Evolutionary conservation across 2,888 invertebrate genomes (phyloP).

Genomic region (Nephrotoma guestfalica): DNA sequence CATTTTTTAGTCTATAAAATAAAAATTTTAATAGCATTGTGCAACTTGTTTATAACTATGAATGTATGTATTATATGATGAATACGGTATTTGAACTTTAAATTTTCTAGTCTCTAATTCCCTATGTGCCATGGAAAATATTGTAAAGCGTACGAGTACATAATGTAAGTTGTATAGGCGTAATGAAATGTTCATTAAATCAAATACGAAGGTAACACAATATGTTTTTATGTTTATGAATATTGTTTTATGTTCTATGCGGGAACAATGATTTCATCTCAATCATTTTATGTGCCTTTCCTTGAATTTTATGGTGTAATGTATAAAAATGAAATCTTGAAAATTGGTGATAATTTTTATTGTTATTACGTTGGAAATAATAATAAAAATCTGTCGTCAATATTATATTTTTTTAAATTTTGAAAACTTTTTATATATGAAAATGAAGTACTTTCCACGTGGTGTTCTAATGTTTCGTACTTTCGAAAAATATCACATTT

Average conservation of each 20-base stretch:
- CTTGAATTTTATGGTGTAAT: not conserved
- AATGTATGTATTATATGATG: not conserved
- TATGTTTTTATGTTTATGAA: not conserved
- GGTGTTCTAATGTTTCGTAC: too few species aligned
- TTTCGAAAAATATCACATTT: too few species aligned
- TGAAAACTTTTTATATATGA: too few species aligned
- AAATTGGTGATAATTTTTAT: not conserved
- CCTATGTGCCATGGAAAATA: not conserved
- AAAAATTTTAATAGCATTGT: not conserved
- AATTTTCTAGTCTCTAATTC: not conserved
- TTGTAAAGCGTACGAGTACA: not conserved
- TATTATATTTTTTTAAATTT: too few species aligned
- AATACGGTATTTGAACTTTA: not conserved
- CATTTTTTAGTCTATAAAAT: not conserved
- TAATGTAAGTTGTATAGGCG: not conserved
- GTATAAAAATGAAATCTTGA: not conserved
- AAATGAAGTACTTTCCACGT: too few species aligned
- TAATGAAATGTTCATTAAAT: not conserved
- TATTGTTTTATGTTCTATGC: not conserved
- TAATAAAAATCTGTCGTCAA: too few species aligned
- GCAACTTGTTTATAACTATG: not conserved
- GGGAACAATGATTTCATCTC: not conserved
- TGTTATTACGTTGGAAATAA: not conserved
- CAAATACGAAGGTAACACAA: not conserved
- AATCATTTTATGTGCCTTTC: not conserved